phyloP scores from a whole-genome alignment of 1,140 invertebrate species.

The Saccostrea glomerata region DNA sequence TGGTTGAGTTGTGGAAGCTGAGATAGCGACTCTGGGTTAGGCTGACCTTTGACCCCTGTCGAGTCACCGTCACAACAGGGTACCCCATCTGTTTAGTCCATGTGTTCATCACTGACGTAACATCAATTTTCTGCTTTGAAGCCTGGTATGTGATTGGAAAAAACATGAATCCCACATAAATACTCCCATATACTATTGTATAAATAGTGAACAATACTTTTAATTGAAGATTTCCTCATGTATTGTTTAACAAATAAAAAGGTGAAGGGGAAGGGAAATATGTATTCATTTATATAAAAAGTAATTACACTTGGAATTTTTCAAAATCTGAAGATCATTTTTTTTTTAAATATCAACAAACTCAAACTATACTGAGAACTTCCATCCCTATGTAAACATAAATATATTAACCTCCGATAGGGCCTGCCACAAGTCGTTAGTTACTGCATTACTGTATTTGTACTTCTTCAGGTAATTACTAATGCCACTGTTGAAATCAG shows the following conservation, averaged over 20 bases:
- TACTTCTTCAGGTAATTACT: slow-evolving; percentile 70
- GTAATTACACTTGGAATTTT: no score
- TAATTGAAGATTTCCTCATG: no score
- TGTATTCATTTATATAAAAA: no score
- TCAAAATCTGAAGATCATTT: no score
- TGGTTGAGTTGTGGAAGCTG: slow-evolving; percentile 77
- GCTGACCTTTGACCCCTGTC: slow-evolving; percentile 77
- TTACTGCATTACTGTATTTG: slow-evolving; percentile 72
- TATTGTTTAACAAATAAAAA: no score
- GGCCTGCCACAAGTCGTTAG: slow-evolving; percentile 72
- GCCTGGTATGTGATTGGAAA: slow-evolving; percentile 31
- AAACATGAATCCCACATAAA: not conserved
- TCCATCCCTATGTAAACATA: not conserved
- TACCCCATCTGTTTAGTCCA: slow-evolving; percentile 94
- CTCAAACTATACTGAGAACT: no score
- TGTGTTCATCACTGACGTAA: slow-evolving; percentile 90
- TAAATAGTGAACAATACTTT: no score
- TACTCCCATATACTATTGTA: not conserved
- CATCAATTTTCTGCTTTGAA: slow-evolving; percentile 60
- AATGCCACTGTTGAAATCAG: slow-evolving; percentile 68
- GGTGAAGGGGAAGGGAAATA: no score
- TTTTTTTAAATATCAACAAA: no score
- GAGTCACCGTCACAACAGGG: slow-evolving; percentile 87
- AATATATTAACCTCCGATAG: slow-evolving; percentile 65
- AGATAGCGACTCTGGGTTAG: slow-evolving; percentile 70